Evolutionary conservation across 2,888 invertebrate genomes (phyloP).

Genomic region (Mesodorylaimus sp.): DNA sequence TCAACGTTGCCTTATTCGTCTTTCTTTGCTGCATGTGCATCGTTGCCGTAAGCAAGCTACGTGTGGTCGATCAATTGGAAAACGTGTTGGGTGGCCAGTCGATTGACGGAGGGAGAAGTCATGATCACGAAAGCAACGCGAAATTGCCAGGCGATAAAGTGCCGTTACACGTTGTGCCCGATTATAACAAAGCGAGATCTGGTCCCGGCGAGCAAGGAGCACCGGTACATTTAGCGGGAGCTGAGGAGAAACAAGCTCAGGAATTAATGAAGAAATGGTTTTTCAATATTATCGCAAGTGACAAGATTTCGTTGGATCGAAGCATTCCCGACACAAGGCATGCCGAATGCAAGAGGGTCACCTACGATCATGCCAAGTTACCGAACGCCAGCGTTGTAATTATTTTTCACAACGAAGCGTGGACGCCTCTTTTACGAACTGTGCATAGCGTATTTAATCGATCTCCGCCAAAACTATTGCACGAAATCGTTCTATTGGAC

Average conservation of each 20-base stretch:
- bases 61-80: too few relatives aligned
- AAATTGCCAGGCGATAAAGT: too few relatives aligned
- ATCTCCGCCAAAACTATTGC: conserved; percentile 49
- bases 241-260: conserved; percentile 14
- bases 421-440: conserved; percentile 60
- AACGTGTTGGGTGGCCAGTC: too few relatives aligned
- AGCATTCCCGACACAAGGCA: conserved; percentile 33
- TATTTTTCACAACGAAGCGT: conserved; percentile 76
- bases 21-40: too few relatives aligned
- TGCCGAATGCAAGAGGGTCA: conserved; percentile 39
- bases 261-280: conserved; percentile 22
- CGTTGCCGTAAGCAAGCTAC: too few relatives aligned
- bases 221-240: too few relatives aligned
- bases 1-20: too few relatives aligned
- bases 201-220: too few relatives aligned
- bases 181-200: too few relatives aligned
- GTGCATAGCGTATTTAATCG: conserved; percentile 70
- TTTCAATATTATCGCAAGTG: conserved; percentile 30
- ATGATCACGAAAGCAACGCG: too few relatives aligned
- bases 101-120: too few relatives aligned
- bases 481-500: conserved; percentile 84
- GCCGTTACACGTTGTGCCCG: too few relatives aligned
- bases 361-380: conserved; percentile 45
- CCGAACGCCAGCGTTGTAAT: conserved; percentile 48
- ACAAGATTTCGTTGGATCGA: conserved; percentile 36